Conservation (phyloP, 1,140 invertebrate genomes). For the Caenorhabditis latens region DNA sequence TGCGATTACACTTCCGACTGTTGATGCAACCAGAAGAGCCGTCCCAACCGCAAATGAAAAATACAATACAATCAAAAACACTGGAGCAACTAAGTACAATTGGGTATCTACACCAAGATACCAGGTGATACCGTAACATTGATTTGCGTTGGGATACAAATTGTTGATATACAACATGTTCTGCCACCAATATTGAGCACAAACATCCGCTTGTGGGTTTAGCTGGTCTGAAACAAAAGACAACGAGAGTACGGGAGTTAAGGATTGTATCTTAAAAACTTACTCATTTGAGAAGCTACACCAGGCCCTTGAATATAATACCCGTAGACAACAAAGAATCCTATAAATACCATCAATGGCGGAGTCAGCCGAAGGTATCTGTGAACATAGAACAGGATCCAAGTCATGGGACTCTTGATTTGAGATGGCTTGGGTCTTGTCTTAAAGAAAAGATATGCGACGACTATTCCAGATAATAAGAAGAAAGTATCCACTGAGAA, state of each 20-base stretch:
- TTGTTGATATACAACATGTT: constrained; percentile 60
- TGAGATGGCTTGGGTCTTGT: neutral
- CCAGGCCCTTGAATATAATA: constrained; percentile 33
- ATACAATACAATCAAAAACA: neutral
- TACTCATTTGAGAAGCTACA: constrained; percentile 21
- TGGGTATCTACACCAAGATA: constrained; percentile 26
- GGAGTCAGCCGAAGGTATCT: constrained; percentile 64
- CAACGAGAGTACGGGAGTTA: neutral
- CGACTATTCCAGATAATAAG: constrained; percentile 52
- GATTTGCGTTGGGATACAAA: neutral
- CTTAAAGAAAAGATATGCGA: constrained; percentile 58
- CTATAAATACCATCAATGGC: constrained; percentile 51
- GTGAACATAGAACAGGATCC: constrained; percentile 62
- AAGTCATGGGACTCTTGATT: constrained; percentile 51
- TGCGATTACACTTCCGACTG: neutral
- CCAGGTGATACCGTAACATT: constrained; percentile 40
- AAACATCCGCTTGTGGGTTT: constrained; percentile 1
- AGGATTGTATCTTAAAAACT: neutral
- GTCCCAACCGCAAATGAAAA: constrained; percentile 16
- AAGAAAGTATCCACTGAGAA: constrained; percentile 62
- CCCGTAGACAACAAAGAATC: constrained; percentile 47
- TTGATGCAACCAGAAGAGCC: neutral
- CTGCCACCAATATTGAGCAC: constrained; percentile 57
- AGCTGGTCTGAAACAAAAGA: constrained; percentile 68
- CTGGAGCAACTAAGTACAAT: neutral